Evolutionary conservation across 1,140 invertebrate genomes (phyloP).

Genomic region (Drosophila bocki): DNA sequence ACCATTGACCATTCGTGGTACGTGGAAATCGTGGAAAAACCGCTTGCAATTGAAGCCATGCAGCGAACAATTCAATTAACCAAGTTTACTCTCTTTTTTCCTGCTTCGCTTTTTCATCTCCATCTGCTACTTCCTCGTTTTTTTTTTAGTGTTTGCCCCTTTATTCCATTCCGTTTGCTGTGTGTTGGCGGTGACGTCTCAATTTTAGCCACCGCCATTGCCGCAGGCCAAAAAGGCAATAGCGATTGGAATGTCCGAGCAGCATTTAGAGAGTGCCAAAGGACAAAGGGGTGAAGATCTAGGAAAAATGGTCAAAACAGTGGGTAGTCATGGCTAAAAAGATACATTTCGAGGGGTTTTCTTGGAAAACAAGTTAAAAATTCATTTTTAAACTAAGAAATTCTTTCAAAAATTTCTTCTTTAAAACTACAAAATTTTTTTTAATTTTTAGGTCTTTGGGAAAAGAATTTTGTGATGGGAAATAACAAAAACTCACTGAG

Average conservation of each 20-base stretch:
- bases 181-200: conserved; percentile 70
- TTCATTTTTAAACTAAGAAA: neutral
- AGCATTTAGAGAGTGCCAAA: conserved; percentile 22
- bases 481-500: neutral
- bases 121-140: neutral
- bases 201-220: conserved; percentile 63
- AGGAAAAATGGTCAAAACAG: conserved; percentile 7
- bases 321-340: neutral
- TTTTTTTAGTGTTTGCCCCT: conserved; percentile 11
- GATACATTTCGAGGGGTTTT: neutral
- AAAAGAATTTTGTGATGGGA: neutral
- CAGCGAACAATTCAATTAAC: conserved; percentile 80
- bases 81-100: conserved; percentile 56
- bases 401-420: neutral
- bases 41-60: conserved; percentile 70
- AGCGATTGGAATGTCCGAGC: conserved; percentile 47
- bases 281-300: conserved; percentile 18
- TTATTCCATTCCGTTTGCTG: conserved; percentile 52
- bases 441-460: too few relatives aligned
- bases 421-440: too few relatives aligned
- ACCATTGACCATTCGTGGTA: conserved; percentile 10
- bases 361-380: neutral
- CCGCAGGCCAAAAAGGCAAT: conserved; percentile 54
- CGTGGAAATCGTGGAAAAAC: conserved; percentile 4
- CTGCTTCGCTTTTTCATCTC: conserved; percentile 4